phyloP scores from a whole-genome alignment of 2,888 invertebrate species.

The Polylopha cassiicola region DNA sequence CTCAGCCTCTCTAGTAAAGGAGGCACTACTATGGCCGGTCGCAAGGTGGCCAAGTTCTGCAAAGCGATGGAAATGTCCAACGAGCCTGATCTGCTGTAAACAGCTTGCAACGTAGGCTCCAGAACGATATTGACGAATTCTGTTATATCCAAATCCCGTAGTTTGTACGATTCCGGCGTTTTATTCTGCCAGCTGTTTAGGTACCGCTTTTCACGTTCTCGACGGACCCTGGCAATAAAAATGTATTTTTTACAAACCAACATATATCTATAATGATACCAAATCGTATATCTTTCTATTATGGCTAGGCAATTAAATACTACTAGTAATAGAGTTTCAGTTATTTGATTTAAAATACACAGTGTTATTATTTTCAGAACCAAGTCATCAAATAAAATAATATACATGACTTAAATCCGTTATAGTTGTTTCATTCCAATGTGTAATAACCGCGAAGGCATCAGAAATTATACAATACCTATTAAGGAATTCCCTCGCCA shows the following conservation, averaged over 20 bases:
- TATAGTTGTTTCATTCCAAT: too few species aligned
- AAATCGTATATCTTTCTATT: too few species aligned
- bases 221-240: slow-evolving; percentile 70
- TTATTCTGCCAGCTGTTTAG: slow-evolving; percentile 82
- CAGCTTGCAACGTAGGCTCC: slow-evolving; percentile 85
- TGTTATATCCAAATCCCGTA: slow-evolving; percentile 88
- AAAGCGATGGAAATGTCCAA: slow-evolving; percentile 82
- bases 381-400: too few species aligned
- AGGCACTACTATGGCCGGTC: slow-evolving; percentile 90
- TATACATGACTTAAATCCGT: too few species aligned
- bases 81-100: slow-evolving; percentile 84
- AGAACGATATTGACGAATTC: slow-evolving; percentile 87
- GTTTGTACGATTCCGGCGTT: slow-evolving; percentile 81
- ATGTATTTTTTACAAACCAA: too few species aligned
- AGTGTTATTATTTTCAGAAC: too few species aligned
- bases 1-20: slow-evolving; percentile 88
- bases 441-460: background rate
- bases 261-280: too few species aligned
- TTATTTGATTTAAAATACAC: too few species aligned
- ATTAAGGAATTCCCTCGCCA: slow-evolving; percentile 81
- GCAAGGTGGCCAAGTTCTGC: slow-evolving; percentile 84
- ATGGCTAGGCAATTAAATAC: too few species aligned
- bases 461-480: slow-evolving; percentile 51
- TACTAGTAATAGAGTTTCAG: too few species aligned
- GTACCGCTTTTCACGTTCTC: slow-evolving; percentile 79